Base-by-base conservation (phyloP, 2,888 invertebrate genomes). In the Agapostemon virescens region DNA sequence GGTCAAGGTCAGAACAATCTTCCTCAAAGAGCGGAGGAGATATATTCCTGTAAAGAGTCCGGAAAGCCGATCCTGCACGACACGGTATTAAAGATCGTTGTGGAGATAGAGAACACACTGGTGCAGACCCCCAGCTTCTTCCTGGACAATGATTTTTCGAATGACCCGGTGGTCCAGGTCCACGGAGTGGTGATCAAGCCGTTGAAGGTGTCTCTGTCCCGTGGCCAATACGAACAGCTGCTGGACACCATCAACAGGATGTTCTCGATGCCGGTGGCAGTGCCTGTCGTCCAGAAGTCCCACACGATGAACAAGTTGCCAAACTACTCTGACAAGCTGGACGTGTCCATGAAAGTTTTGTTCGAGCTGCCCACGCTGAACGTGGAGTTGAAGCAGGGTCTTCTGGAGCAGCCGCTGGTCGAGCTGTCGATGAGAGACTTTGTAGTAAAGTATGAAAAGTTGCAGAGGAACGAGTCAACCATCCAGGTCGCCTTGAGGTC, bases 11-110 rank as follows among this genome's bases (percentile, higher is more conserved):
- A 86, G 85, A 90, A 88, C 82, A 93, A 90, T 85, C 91, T 88
- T 86, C 93, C 95, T 26, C 92, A 94, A 45, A 92, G 94, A 85
- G 94, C 96, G 75, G 95, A 96, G 90, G 95, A 96, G 85, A 93
- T 97, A 85, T 97, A 98, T 93, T 95, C 95, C 84, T 97, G 96
- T 91, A 94, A 95, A 80, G 93, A 95, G 73, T 94, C 95, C 80
- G 97, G 97, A n/a, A 95, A 95, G 88, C 97, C 98, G 6, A 97
- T 98, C 90, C 93, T 98, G 82, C 97, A 98, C 93, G 96, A 98
- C 92, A 98, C 98, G 0, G 95, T 97, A 73, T 93, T 98, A 75
- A 96, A 96, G 87, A 93, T 98, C 71, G 94, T 94, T 66, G 93
- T 97, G 15, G 94, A 94, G 87, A 94, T 95, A 42, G 91, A 93